Evolutionary conservation across 2,888 invertebrate genomes (phyloP), one percentile per base, ranked within the genome.

Genomic region (Sesamia inferens): DNA sequence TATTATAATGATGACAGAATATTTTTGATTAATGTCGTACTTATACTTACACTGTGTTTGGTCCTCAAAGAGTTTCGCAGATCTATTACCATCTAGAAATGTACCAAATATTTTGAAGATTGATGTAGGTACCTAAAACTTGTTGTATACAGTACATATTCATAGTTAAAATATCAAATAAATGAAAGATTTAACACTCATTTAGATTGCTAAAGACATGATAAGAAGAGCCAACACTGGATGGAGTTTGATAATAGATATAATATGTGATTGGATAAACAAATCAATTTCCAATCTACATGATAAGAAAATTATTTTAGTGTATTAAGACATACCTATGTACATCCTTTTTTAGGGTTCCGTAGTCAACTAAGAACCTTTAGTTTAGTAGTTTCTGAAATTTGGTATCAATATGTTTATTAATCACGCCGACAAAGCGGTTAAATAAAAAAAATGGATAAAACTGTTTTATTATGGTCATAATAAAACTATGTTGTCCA

Each of bases 1-100:
- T 64, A 74, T 71, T 72, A 83, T 80, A 71, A 83, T 80, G 84
- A 75, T 74, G 79, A 82, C 79, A 83, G 79, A 61, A 71, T 79
- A 67, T 58, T 67, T 71, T 79, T 81, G 79, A 79, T 81, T 79
- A 81, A 81, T 81, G 83, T 57, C 44, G 68, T 63, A 82, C 65
- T 62, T 82, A 31, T 73, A 62, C 62, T 31, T 31, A 31, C 16
- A 19, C 59, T 31, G 47, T 51, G 24, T 8, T 16, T 19, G 39
- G 16, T 47, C 42, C 59, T 42, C 47, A 66, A 67, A 71, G 22
- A 55, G 54, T 62, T 57, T 55, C 0, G 31, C 16, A 13, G n/a
- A 61, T 31, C 4, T 55, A 4, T 31, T 58, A 44, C 16, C 6
- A 65, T 65, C 19, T 54, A 39, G 14, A 48, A 65, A 65, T 10